A percentile compares a stretch with the other conserved stretches of the same genome.
Conservation (phyloP, 2,888 invertebrate genomes). For the Eubasilissa splendida region DNA sequence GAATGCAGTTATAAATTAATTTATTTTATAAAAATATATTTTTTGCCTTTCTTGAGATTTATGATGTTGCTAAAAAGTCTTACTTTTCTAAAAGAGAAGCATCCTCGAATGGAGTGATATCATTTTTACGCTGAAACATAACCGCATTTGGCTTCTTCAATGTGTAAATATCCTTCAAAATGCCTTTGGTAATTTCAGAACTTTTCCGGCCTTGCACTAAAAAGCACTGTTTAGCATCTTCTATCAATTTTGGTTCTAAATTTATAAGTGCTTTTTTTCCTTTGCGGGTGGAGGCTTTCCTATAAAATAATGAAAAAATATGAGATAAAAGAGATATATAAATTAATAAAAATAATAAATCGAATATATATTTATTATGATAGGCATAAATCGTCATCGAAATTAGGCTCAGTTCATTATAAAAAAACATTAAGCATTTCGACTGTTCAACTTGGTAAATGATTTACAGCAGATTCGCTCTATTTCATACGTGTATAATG, state of each 20-base stretch:
- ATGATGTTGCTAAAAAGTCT: constrained; percentile 62
- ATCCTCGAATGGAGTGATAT: constrained; percentile 95
- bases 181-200: constrained; percentile 78
- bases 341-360: background rate
- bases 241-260: constrained; percentile 89
- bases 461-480: too few relatives aligned
- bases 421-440: too few relatives aligned
- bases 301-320: constrained; percentile 64
- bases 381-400: too few relatives aligned
- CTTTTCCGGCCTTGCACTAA: constrained; percentile 90
- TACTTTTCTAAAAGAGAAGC: constrained; percentile 84
- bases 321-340: background rate
- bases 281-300: constrained; percentile 91
- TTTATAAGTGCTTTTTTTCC: constrained; percentile 88
- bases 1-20: too few relatives aligned
- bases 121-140: constrained; percentile 86
- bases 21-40: constrained; percentile 1
- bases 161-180: constrained; percentile 89
- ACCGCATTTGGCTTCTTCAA: constrained; percentile 90
- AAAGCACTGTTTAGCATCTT: constrained; percentile 88
- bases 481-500: too few relatives aligned
- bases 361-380: background rate
- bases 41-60: background rate
- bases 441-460: too few relatives aligned
- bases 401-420: too few relatives aligned